Base-by-base conservation (phyloP, 2,888 invertebrate species). In the Coenonympha arcania region DNA sequence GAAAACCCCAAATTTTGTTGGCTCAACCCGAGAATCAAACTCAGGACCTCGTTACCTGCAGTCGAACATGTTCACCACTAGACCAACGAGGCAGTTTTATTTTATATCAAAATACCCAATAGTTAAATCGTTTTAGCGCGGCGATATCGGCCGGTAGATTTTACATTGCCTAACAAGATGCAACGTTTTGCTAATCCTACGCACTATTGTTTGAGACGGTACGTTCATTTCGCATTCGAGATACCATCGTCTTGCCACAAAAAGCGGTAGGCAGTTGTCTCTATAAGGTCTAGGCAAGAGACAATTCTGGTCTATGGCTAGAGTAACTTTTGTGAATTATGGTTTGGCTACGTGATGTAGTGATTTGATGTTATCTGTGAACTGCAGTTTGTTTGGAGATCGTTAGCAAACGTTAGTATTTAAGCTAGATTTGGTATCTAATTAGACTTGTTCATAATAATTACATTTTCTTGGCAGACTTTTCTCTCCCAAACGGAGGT, bases 191-290 rank as follows among this genome's bases (percentile, higher is more conserved):
- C 36, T 41, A 54, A 51, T 71, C 81, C 80, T 62, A 80, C 81
- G 76, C 79, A 76, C 76, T 71, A 81, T 81, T 80, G 81, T 80
- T 64, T 69, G 66, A 66, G 65, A 68, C 60, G 65, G 63, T 61
- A 63, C 52, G 59, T 67, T 68, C 66, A 64, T 70, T 69, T 57
- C 65, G 70, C 68, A 67, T 59, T 56, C 57, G 42, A 50, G 69
- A 69, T 69, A 62, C 33, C 50, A 69, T 69, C 68, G 22, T 15
- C 15, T 16, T 24, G 36, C 36, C 26, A 59, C 63, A 59, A 55
- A 57, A 58, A 57, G 58, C 61, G 39, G 54, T 55, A 55, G 53
- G 56, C 50, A 28, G 48, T 50, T 49, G 54, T 49, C 62, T 62
- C 45, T 62, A 62, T 62, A 63, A 58, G 63, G 63, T 50, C 48